Evolutionary conservation across 2,888 invertebrate genomes (phyloP).

Genomic region (Phalera bucephala): DNA sequence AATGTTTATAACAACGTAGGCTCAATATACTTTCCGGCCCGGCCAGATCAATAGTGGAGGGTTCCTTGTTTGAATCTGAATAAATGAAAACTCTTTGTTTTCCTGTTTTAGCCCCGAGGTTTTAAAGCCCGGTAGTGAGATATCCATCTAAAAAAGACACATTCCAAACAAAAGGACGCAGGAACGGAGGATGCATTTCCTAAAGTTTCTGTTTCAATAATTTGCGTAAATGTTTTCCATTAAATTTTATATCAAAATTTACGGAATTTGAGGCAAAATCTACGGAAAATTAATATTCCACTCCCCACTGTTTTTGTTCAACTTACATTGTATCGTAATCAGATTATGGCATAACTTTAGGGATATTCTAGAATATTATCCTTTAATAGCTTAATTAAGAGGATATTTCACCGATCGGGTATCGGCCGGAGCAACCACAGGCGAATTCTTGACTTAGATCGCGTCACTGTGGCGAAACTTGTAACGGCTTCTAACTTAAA

Average conservation of each 20-base stretch:
- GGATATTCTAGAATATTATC: slow-evolving; percentile 30
- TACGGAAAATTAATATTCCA: slow-evolving; percentile 34
- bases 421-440: slow-evolving; percentile 30
- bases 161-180: slow-evolving; percentile 28
- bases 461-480: slow-evolving; percentile 59
- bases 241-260: slow-evolving; percentile 27
- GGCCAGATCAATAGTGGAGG: slow-evolving; percentile 26
- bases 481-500: slow-evolving; percentile 72
- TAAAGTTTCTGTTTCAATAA: slow-evolving; percentile 11
- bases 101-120: slow-evolving; percentile 22
- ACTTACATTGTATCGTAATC: slow-evolving; percentile 41
- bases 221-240: slow-evolving; percentile 29
- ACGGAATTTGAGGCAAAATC: slow-evolving; percentile 15
- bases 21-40: slow-evolving; percentile 2
- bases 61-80: slow-evolving; percentile 40
- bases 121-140: slow-evolving; percentile 18
- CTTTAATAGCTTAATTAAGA: slow-evolving; percentile 35
- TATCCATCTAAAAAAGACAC: slow-evolving; percentile 32
- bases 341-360: slow-evolving; percentile 39
- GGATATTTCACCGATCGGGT: slow-evolving; percentile 28
- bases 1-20: neutral
- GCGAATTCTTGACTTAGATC: slow-evolving; percentile 22
- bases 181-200: slow-evolving; percentile 6
- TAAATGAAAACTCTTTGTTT: slow-evolving; percentile 39
- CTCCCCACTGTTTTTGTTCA: slow-evolving; percentile 27